Base-by-base conservation (phyloP, 2,797 vertebrate species). In the Peromyscus attwateri region DNA sequence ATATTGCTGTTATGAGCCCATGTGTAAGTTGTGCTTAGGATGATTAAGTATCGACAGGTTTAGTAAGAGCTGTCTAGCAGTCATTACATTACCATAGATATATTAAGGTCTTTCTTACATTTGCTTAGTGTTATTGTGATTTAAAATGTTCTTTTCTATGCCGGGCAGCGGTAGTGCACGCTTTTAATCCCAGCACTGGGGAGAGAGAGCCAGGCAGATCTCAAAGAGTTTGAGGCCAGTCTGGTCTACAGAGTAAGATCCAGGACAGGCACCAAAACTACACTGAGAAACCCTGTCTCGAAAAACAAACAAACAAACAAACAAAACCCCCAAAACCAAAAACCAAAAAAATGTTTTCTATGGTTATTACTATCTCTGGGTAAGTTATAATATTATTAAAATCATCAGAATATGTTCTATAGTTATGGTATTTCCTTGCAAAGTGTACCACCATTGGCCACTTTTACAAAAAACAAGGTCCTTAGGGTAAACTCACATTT, bases 131-230 rank as follows among this genome's bases (percentile, higher is more conserved):
- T 82, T 82, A 93, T 40, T 80, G 27, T 14, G 12, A 75, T 52
- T 97, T 87, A 76, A 94, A 94, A 77, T 68, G 10, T 82, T 89
- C 10, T 89, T 79, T 87, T 92, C 23, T 71, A 46, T 64, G 77
- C 49, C 12, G 12, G 49, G 49, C 49, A 52, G 49, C 12, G 12
- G 49, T 52, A 13, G 49, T 52, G 49, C 49, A 52, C 12, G 11
- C 49, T 13, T 52, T 52, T 52, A 52, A 52, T 52, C 49, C 49
- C 49, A 52, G 49, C 49, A 52, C 49, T 52, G 11, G 10, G 49
- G 49, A 49, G 49, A 49, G 10, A 49, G 49, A 49, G 49, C 10
- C 49, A 49, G 49, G 49, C 11, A 13, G 49, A 52, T 52, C 12
- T 52, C 49, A 13, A 11, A 13, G 49, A 52, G 49, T 52, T 52